These are phyloP conservation scores for Donacobius atricapilla DNA, from an alignment of 2,113 vertebrate genomes.

Conservation along the genomic window DNA sequence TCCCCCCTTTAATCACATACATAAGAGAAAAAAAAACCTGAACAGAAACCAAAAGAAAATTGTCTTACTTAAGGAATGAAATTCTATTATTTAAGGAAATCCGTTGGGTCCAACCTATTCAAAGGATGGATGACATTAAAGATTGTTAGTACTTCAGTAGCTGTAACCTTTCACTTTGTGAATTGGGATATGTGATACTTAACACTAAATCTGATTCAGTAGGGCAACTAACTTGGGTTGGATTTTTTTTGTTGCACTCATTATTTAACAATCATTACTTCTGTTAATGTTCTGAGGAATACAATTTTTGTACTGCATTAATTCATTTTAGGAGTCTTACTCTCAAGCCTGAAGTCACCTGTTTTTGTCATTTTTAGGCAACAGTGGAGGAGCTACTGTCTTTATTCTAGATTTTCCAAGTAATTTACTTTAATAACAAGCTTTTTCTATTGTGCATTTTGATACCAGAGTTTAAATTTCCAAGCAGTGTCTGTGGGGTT, in stretches of 20 bases:
- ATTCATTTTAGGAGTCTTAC: not conserved
- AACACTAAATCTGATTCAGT: not conserved
- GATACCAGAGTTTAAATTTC: not conserved
- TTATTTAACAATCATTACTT: not conserved
- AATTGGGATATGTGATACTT: not conserved
- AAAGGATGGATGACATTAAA: not conserved
- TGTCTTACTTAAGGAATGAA: not conserved
- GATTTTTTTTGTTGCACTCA: not conserved
- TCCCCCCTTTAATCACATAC: not conserved
- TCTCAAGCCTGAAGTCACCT: not conserved
- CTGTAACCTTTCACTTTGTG: not conserved
- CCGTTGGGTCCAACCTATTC: not conserved
- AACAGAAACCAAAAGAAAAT: not conserved
- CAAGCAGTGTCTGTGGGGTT: not conserved
- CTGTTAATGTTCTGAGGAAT: not conserved
- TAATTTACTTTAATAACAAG: not conserved
- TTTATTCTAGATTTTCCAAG: not conserved
- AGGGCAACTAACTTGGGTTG: accelerated
- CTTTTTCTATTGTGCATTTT: not conserved
- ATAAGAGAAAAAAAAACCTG: not conserved
- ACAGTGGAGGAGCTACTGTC: not conserved
- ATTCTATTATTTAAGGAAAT: not conserved
- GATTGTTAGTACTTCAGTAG: not conserved
- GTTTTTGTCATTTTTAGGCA: not conserved
- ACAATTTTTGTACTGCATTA: not conserved